A percentile compares a stretch with the other conserved stretches of the same genome.
Conservation (phyloP, 2,113 vertebrate species). For the Oenanthe oenanthe region DNA sequence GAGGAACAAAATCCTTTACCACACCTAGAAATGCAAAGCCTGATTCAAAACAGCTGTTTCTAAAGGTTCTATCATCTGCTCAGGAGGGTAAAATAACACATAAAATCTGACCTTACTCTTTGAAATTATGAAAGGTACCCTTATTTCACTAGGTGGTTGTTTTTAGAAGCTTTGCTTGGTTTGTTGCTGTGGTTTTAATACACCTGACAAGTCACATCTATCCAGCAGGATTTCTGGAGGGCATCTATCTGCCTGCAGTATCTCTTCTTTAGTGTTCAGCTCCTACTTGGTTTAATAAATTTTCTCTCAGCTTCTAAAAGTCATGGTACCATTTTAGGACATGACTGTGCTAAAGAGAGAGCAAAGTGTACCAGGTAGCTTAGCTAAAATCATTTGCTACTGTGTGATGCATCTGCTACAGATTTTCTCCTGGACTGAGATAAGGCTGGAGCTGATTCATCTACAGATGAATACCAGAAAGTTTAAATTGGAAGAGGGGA, state of each 20-base stretch:
- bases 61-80: not conserved
- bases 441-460: constrained; percentile 10
- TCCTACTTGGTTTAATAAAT: not conserved
- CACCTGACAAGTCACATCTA: not conserved
- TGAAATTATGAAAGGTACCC: not conserved
- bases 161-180: not conserved
- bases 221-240: not conserved
- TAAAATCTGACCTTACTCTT: not conserved
- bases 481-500: constrained; percentile 6
- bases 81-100: not conserved
- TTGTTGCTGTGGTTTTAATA: not conserved
- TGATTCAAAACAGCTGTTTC: not conserved
- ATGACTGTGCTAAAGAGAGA: not conserved
- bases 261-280: not conserved
- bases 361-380: not conserved
- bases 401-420: not conserved
- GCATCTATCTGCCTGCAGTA: not conserved
- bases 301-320: not conserved
- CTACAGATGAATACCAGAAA: not conserved
- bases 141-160: not conserved
- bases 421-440: not conserved
- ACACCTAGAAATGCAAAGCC: not conserved
- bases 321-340: not conserved
- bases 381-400: not conserved
- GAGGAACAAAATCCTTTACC: not conserved